Evolutionary conservation across 92 coral and sea anemone genomes (phyloP).

Genomic region (Phenganax subtilis): DNA sequence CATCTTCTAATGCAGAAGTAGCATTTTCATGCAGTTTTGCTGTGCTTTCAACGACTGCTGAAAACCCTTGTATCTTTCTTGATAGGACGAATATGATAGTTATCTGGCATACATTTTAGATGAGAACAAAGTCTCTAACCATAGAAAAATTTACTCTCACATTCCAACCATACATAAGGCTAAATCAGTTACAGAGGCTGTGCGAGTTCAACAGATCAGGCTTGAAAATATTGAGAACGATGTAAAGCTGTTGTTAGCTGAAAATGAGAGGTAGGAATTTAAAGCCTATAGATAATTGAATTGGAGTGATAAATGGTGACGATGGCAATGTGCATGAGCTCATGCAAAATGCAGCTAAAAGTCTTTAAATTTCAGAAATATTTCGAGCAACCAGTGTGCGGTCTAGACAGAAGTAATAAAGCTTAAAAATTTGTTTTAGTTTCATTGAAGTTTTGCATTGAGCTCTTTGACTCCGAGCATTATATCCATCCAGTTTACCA

Average conservation of each 20-base stretch:
- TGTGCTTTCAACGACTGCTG: background rate
- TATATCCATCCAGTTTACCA: no score
- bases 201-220: slow-evolving; percentile 68
- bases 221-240: slow-evolving; percentile 65
- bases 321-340: no score
- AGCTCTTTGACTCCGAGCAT: no score
- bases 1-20: no score
- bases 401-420: no score
- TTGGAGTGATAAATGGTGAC: background rate
- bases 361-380: no score
- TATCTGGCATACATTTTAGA: slow-evolving; percentile 81
- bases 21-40: no score
- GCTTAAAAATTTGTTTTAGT: no score
- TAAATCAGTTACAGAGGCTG: slow-evolving; percentile 56
- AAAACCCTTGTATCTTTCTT: background rate
- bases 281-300: background rate
- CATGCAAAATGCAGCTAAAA: no score
- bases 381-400: no score
- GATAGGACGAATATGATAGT: slow-evolving; percentile 87
- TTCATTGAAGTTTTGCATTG: no score
- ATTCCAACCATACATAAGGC: slow-evolving; percentile 72
- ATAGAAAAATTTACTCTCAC: slow-evolving; percentile 68
- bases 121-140: slow-evolving; percentile 76
- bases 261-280: slow-evolving; percentile 65
- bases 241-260: slow-evolving; percentile 64